Evolutionary conservation across 2,113 vertebrate genomes (phyloP).

Genomic region (Steatornis caripensis): DNA sequence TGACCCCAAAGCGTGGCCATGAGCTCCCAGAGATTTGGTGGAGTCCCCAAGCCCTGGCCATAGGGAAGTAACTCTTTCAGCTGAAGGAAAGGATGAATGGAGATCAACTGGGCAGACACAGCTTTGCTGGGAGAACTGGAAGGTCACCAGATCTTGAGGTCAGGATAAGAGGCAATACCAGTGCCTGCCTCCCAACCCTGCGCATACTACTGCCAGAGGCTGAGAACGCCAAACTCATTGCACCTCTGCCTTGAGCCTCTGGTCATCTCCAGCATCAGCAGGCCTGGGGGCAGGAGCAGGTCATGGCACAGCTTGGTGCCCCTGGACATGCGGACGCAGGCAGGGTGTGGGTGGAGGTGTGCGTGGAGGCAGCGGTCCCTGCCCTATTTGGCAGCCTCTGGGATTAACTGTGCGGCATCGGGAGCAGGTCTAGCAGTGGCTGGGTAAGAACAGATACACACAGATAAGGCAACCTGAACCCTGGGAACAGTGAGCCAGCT

Average conservation of each 20-base stretch:
- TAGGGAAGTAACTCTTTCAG: not conserved
- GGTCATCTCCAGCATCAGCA: not conserved
- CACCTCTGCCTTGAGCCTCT: not conserved
- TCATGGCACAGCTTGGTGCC: not conserved
- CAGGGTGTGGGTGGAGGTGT: not conserved
- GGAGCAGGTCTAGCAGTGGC: not conserved
- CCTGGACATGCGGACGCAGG: accelerated
- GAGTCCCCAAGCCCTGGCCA: not conserved
- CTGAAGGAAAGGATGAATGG: not conserved
- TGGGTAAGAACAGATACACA: conserved; percentile 27
- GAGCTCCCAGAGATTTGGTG: not conserved
- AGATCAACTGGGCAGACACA: not conserved
- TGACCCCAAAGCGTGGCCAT: accelerated
- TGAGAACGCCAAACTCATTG: not conserved
- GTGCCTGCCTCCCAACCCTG: not conserved
- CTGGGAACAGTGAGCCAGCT: not conserved
- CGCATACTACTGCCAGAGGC: accelerated
- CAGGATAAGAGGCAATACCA: not conserved
- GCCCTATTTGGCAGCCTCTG: not conserved
- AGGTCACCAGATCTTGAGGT: not conserved
- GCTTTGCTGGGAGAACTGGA: not conserved
- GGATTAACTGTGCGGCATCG: conserved; percentile 1
- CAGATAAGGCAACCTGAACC: conserved; percentile 37
- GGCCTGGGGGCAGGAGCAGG: not conserved
- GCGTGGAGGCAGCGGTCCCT: not conserved